Evolutionary conservation across 2,113 vertebrate species (phyloP).

Genomic region (Noctilio leporinus): DNA sequence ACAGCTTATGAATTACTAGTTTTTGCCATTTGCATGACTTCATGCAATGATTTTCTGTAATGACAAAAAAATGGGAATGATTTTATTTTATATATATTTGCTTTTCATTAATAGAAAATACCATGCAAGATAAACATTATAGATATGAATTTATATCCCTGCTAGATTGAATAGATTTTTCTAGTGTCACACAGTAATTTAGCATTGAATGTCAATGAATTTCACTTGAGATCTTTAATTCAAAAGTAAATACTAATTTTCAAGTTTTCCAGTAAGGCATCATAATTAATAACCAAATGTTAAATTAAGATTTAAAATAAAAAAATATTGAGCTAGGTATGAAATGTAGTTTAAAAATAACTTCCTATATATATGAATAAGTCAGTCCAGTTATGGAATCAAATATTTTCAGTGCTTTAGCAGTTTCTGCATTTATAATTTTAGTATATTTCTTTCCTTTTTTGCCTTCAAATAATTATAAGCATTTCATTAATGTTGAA

Average conservation of each 20-base stretch:
- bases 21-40: background rate
- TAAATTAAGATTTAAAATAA: background rate
- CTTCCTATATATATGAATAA: background rate
- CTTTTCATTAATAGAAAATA: background rate
- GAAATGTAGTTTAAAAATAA: background rate
- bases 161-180: background rate
- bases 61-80: background rate
- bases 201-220: background rate
- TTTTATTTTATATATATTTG: background rate
- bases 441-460: background rate
- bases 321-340: background rate
- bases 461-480: background rate
- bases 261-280: background rate
- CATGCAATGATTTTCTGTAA: background rate
- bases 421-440: background rate
- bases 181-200: background rate
- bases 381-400: background rate
- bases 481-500: background rate
- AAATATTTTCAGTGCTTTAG: background rate
- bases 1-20: background rate
- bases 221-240: background rate
- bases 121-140: background rate
- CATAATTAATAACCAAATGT: background rate
- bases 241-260: slow-evolving; percentile 13
- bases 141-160: background rate